Conservation (phyloP, 2,888 invertebrate species). For the Rotaria sp. region DNA sequence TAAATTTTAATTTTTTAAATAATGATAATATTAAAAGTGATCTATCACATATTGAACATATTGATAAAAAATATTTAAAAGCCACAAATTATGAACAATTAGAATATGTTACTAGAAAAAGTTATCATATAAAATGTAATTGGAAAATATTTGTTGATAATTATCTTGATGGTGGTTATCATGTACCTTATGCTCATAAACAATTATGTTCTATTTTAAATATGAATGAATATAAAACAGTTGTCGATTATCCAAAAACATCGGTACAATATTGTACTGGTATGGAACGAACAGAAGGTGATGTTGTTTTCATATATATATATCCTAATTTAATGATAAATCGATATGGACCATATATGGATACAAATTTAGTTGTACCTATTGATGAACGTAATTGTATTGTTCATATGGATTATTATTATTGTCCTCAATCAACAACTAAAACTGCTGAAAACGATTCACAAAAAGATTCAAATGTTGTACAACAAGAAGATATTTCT, state of each 20-base stretch:
- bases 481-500: slow-evolving; percentile 14
- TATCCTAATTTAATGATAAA: slow-evolving; percentile 33
- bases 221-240: not conserved
- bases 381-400: slow-evolving; percentile 21
- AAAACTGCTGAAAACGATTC: not conserved
- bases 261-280: slow-evolving; percentile 19
- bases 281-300: not conserved
- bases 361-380: slow-evolving; percentile 13
- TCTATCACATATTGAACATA: not conserved
- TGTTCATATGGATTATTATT: slow-evolving; percentile 29
- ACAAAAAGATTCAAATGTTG: not conserved
- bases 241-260: not conserved
- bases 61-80: not conserved
- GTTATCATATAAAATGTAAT: slow-evolving; percentile 28
- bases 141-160: slow-evolving; percentile 33
- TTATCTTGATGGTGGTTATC: slow-evolving; percentile 36
- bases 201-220: not conserved
- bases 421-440: not conserved
- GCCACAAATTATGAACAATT: not conserved
- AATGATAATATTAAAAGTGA: not conserved
- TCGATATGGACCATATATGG: slow-evolving; percentile 32
- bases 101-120: not conserved
- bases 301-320: not conserved
- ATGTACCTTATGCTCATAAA: slow-evolving; percentile 25
- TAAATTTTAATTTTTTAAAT: not conserved